A percentile compares a stretch with the other conserved stretches of the same genome.
Conservation (phyloP, 2,113 vertebrate species). For the Neodon shergylaensis region DNA sequence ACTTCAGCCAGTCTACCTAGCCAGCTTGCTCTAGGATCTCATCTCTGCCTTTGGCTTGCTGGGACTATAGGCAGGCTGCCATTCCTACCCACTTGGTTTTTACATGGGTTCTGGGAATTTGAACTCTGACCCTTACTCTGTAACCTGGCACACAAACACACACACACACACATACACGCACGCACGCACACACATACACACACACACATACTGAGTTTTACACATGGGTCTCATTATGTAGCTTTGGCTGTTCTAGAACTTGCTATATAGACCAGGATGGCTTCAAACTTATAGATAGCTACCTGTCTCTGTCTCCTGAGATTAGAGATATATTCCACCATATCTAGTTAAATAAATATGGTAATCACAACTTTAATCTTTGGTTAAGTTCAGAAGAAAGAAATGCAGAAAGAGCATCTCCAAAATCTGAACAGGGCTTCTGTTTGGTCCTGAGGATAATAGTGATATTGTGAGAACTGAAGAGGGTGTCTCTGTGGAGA, state of each 20-base stretch:
- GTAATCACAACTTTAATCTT: background rate
- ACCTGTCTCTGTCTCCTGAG: background rate
- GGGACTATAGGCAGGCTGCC: too few relatives aligned
- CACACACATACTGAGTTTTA: background rate
- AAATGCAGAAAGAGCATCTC: background rate
- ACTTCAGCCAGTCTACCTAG: background rate
- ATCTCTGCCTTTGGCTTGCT: too few relatives aligned
- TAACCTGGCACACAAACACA: background rate
- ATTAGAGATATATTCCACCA: background rate
- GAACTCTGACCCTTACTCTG: background rate
- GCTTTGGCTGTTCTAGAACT: background rate
- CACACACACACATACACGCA: rapidly evolving
- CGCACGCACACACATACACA: background rate
- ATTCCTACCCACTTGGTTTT: background rate
- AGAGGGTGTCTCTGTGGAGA: background rate
- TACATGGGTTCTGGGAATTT: background rate
- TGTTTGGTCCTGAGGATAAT: background rate
- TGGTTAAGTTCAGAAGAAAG: background rate
- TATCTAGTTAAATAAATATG: background rate
- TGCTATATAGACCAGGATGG: background rate
- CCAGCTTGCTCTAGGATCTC: background rate
- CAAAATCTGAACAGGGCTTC: background rate
- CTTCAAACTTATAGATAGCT: background rate
- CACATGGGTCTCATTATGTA: background rate
- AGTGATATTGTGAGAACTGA: background rate